Percentiles rank a stretch among this genome's conserved stretches.
Conservation (phyloP, 1,140 invertebrate species). For the Polyergus mexicanus region DNA sequence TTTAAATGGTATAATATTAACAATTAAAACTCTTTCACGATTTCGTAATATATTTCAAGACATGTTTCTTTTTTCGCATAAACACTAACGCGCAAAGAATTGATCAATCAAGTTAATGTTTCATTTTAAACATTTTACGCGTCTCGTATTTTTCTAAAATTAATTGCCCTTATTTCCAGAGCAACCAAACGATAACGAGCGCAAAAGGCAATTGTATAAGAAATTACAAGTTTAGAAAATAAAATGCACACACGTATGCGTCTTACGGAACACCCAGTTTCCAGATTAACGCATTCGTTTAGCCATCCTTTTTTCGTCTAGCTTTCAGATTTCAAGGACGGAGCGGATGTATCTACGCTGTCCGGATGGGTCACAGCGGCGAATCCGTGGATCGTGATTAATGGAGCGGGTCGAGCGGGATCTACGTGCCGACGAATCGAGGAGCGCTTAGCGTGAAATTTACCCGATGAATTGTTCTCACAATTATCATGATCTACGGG, state of each 20-base stretch:
- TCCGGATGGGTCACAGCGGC: constrained; percentile 20
- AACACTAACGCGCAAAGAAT: neutral
- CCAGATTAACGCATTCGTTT: neutral
- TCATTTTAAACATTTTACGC: neutral
- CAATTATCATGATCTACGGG: constrained; percentile 87
- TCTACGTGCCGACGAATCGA: constrained; percentile 66
- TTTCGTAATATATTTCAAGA: constrained; percentile 5
- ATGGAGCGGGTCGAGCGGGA: constrained; percentile 55
- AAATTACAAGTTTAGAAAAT: neutral
- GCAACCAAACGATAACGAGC: neutral
- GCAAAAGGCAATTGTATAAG: too few species aligned
- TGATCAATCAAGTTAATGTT: neutral
- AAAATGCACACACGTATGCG: neutral
- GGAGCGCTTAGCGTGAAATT: constrained; percentile 83
- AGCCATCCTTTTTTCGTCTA: constrained; percentile 18
- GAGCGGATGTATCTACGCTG: neutral
- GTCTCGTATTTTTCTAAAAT: neutral
- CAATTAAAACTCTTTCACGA: constrained; percentile 26
- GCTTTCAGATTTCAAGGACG: constrained; percentile 33
- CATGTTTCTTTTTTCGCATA: too few species aligned
- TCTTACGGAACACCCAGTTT: neutral
- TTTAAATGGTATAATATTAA: constrained; percentile 38
- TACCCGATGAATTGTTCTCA: constrained; percentile 85
- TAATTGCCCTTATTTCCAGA: neutral
- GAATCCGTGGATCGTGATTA: constrained; percentile 71